phyloP scores from a whole-genome alignment of 1,140 invertebrate species.

The Penaeus chinensis region DNA sequence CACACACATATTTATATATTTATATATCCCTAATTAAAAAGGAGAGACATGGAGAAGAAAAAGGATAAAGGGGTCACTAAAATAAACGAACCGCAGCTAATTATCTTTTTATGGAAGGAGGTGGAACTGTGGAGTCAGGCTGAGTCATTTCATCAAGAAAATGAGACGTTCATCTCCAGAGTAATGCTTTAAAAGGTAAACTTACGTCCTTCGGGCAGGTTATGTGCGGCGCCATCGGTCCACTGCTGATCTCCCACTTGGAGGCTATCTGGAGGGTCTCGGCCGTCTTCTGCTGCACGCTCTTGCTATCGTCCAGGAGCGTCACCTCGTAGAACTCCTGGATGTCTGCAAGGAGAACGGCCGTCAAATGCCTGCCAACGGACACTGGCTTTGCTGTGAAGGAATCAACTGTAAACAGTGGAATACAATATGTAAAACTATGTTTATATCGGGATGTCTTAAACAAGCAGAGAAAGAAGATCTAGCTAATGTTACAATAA shows the following conservation, averaged over 20 bases:
- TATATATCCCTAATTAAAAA: too few species aligned
- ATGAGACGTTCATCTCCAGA: background rate
- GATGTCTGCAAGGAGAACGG: slow-evolving; percentile 84
- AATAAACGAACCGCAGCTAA: too few species aligned
- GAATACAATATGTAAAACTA: too few species aligned
- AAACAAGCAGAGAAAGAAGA: too few species aligned
- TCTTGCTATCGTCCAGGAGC: slow-evolving; percentile 93
- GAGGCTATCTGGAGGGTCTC: slow-evolving; percentile 96
- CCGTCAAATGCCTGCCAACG: background rate
- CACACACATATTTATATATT: too few species aligned
- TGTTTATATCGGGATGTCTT: too few species aligned
- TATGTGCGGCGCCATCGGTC: slow-evolving; percentile 68
- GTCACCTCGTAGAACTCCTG: slow-evolving; percentile 99
- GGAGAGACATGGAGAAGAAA: too few species aligned
- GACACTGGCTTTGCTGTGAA: background rate
- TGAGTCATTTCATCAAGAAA: too few species aligned
- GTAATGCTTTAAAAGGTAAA: background rate
- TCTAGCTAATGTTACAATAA: too few species aligned
- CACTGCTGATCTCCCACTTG: slow-evolving; percentile 88
- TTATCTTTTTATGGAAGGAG: too few species aligned
- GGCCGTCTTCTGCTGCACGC: slow-evolving; percentile 92
- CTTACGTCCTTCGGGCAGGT: slow-evolving; percentile 72
- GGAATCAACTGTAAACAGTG: background rate
- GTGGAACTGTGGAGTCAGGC: too few species aligned
- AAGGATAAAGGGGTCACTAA: too few species aligned